These are phyloP conservation scores for Hirudinaria manillensis DNA, from an alignment of 2,888 invertebrate genomes.

Conservation along the genomic window DNA sequence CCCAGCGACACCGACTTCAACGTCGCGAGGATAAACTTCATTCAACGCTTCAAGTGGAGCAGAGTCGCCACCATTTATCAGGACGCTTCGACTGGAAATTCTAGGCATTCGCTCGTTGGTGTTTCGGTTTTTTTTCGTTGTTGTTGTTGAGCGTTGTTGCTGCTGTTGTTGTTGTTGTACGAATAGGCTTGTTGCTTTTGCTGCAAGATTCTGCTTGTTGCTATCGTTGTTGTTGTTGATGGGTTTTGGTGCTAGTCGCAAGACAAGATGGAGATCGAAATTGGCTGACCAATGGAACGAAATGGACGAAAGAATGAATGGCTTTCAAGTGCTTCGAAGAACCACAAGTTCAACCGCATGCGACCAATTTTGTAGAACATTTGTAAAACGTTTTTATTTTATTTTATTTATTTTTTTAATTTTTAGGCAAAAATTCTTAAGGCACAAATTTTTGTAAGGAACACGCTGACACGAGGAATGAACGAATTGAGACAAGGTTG, in stretches of 20 bases:
- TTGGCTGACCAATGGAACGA: no score
- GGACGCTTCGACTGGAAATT: slow-evolving; percentile 46
- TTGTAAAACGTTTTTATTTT: no score
- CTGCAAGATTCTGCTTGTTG: not conserved
- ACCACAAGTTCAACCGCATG: no score
- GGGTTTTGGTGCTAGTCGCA: not conserved
- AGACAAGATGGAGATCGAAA: not conserved
- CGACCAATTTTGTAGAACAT: no score
- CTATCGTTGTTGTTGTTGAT: not conserved
- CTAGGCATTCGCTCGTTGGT: slow-evolving; percentile 45
- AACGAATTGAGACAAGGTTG: no score
- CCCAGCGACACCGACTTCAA: slow-evolving; percentile 95
- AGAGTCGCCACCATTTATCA: slow-evolving; percentile 86
- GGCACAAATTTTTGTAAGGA: no score
- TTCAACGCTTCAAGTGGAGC: slow-evolving; percentile 92
- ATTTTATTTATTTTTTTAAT: no score
- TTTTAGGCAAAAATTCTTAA: no score
- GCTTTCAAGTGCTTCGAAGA: no score
- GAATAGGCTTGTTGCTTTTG: not conserved
- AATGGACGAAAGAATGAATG: no score
- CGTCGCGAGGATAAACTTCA: slow-evolving; percentile 76
- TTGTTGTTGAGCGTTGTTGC: not conserved
- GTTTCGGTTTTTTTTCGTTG: slow-evolving; percentile 1
- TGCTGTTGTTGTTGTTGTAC: not conserved
- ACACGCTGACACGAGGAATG: no score